Conservation (phyloP, 1,140 invertebrate species). For the Archivesica marissinica region DNA sequence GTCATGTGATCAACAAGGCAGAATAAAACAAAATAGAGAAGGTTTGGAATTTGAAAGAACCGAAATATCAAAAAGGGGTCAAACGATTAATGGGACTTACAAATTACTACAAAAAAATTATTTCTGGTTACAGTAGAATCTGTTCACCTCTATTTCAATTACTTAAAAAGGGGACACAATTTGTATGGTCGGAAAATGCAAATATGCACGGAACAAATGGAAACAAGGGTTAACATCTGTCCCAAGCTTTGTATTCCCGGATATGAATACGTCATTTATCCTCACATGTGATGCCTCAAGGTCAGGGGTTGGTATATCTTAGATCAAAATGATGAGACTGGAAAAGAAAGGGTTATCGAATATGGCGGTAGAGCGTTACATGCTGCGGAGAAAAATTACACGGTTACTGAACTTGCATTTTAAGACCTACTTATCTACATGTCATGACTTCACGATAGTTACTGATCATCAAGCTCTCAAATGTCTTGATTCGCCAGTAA, state of each 20-base stretch:
- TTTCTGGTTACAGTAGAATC: neutral
- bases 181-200: neutral
- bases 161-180: neutral
- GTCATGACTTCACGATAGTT: too few relatives aligned
- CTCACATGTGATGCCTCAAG: slow-evolving; percentile 27
- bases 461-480: too few relatives aligned
- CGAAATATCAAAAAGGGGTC: slow-evolving; percentile 35
- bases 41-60: neutral
- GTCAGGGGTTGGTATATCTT: slow-evolving; percentile 17
- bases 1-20: slow-evolving; percentile 26
- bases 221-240: neutral
- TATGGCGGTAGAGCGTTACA: slow-evolving; percentile 10
- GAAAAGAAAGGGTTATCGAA: slow-evolving; percentile 2
- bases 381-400: slow-evolving; percentile 35
- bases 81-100: slow-evolving; percentile 23
- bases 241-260: slow-evolving; percentile 8
- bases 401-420: slow-evolving; percentile 8
- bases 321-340: neutral
- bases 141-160: neutral
- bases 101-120: slow-evolving; percentile 19
- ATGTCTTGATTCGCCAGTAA: too few relatives aligned
- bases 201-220: neutral
- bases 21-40: slow-evolving; percentile 21
- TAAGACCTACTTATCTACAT: too few relatives aligned
- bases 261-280: slow-evolving; percentile 5